These are phyloP conservation scores for Camponotus floridanus DNA, from an alignment of 1,140 invertebrate species.

Conservation along the genomic window DNA sequence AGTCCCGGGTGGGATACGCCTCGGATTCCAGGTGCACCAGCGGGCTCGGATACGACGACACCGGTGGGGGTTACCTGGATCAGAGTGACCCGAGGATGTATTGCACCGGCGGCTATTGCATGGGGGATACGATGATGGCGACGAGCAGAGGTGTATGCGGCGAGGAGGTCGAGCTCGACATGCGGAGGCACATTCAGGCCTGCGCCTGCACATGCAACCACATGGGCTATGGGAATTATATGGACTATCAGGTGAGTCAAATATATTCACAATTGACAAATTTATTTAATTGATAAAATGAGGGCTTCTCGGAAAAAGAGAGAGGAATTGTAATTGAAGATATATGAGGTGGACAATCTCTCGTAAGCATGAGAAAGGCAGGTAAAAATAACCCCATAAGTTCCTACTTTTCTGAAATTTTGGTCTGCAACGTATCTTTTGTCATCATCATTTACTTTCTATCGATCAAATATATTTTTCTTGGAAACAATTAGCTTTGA, in stretches of 20 bases:
- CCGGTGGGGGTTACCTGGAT: constrained; percentile 83
- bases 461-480: no score
- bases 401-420: no score
- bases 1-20: constrained; percentile 83
- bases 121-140: constrained; percentile 86
- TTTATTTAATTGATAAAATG: background rate
- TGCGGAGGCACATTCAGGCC: constrained; percentile 94
- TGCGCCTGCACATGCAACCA: constrained; percentile 96
- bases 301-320: background rate
- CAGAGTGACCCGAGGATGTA: constrained; percentile 85
- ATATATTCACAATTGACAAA: background rate
- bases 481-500: no score
- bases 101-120: constrained; percentile 85
- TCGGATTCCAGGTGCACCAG: constrained; percentile 84
- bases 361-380: no score
- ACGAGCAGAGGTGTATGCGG: constrained; percentile 83
- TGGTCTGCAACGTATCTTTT: no score
- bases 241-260: constrained; percentile 93
- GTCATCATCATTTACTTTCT: no score
- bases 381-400: no score
- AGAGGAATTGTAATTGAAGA: background rate
- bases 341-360: no score
- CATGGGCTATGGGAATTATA: constrained; percentile 96
- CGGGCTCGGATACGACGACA: constrained; percentile 83
- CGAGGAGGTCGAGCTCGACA: constrained; percentile 90